Percentiles rank a stretch among this genome's conserved stretches.
Evolutionary conservation across 37 sponge, comb jelly and placozoan genomes (phyloP).

Genomic region (Geodia barretti): DNA sequence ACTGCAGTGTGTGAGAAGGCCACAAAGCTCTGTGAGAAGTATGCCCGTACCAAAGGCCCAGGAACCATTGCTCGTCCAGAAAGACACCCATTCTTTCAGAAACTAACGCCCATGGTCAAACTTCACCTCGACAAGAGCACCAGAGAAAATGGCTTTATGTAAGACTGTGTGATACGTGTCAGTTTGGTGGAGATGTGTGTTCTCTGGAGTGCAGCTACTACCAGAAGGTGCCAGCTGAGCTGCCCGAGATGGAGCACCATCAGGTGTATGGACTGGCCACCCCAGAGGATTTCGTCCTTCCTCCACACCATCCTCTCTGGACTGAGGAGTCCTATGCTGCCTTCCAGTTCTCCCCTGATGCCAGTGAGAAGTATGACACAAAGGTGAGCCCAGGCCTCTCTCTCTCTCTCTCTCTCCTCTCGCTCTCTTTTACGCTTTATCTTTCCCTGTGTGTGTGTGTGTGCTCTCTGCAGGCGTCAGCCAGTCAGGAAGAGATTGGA

Average conservation of each 20-base stretch:
- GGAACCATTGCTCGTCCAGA: constrained; percentile 89
- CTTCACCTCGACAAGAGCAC: constrained; percentile 84
- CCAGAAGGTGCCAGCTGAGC: constrained; percentile 93
- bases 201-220: constrained; percentile 68
- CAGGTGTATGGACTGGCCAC: constrained; percentile 94
- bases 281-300: constrained; percentile 88
- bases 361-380: constrained; percentile 52
- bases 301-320: constrained; percentile 90
- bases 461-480: constrained; percentile 46
- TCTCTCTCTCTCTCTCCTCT: neutral
- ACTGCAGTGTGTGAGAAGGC: constrained; percentile 80
- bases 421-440: neutral
- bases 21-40: constrained; percentile 83
- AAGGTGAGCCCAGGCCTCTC: no score
- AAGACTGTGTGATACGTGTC: neutral
- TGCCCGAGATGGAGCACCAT: constrained; percentile 79
- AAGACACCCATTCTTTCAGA: constrained; percentile 96
- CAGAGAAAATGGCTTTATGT: constrained; percentile 99
- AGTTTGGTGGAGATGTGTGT: neutral
- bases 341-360: constrained; percentile 58
- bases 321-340: constrained; percentile 89
- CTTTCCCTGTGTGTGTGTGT: neutral
- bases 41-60: constrained; percentile 82
- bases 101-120: constrained; percentile 86
- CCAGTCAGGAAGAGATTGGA: constrained; percentile 79